Evolutionary conservation across 2,797 vertebrate genomes (phyloP).

Genomic region (Macroramphosus scolopax): DNA sequence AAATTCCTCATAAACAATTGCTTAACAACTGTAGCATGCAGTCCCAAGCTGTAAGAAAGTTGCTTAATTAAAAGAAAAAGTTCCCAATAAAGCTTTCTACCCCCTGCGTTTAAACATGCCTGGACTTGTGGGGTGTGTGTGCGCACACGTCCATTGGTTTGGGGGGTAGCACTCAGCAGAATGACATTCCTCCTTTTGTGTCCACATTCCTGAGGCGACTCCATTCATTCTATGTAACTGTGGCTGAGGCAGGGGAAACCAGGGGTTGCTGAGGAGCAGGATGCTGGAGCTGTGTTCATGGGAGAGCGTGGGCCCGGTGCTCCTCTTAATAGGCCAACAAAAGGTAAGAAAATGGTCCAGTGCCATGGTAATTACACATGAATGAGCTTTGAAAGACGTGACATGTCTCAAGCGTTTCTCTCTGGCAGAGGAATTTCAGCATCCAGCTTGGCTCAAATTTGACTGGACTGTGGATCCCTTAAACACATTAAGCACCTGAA

Average conservation of each 20-base stretch:
- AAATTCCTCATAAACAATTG: too few species aligned
- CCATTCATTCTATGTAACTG: conserved; percentile 78
- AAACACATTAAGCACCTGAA: conserved; percentile 33
- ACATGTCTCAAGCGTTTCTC: conserved; percentile 58
- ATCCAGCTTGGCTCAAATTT: conserved; percentile 54
- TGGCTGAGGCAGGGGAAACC: conserved; percentile 69
- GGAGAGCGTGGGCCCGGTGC: conserved; percentile 71
- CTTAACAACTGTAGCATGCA: conserved; percentile 6
- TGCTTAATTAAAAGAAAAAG: conserved; percentile 37
- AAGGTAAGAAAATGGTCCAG: conserved; percentile 74
- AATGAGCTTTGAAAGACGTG: conserved; percentile 69
- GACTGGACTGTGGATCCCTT: conserved; percentile 17
- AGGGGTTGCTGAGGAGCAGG: conserved; percentile 66
- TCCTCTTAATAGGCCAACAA: conserved; percentile 76
- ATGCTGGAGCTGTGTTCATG: conserved; percentile 67
- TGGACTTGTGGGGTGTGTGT: conserved; percentile 62
- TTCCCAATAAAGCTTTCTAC: conserved; percentile 41
- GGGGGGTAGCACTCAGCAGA: conserved; percentile 66
- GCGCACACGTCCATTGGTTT: conserved; percentile 46
- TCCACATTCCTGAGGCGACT: conserved; percentile 78
- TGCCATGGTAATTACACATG: conserved; percentile 75
- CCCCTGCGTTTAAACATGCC: conserved; percentile 65
- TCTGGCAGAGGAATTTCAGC: conserved; percentile 58
- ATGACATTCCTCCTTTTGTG: conserved; percentile 84
- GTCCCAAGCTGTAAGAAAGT: conserved; percentile 17